phyloP scores from a whole-genome alignment of 2,113 vertebrate species.

The Oreochromis spilurus region DNA sequence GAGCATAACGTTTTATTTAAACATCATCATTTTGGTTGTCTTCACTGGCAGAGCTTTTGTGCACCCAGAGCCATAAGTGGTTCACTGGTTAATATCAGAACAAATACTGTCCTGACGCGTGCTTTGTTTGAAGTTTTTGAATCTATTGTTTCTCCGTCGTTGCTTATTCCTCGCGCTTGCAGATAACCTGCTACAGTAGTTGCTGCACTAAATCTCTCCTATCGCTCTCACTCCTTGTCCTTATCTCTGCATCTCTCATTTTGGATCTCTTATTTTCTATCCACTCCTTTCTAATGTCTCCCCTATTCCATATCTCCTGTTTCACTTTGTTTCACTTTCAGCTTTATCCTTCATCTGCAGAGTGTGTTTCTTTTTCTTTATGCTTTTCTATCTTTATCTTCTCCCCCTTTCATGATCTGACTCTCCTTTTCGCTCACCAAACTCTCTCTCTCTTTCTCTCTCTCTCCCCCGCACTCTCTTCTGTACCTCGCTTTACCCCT shows the following conservation, averaged over 20 bases:
- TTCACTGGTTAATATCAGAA: background rate
- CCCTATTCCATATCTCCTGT: background rate
- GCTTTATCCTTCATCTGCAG: conserved; percentile 1
- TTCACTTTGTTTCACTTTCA: background rate
- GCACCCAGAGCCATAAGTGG: background rate
- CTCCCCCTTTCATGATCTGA: background rate
- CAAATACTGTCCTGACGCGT: background rate
- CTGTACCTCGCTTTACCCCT: background rate
- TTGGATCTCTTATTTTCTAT: background rate
- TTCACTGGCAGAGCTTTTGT: background rate
- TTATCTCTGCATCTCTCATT: conserved; percentile 3
- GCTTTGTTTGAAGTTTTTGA: background rate
- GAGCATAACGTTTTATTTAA: background rate
- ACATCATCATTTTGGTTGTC: background rate
- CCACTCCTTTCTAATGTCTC: background rate
- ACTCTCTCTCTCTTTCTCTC: background rate
- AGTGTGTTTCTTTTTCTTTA: background rate
- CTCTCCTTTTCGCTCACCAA: conserved; percentile 1
- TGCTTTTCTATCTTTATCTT: background rate
- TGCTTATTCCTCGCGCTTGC: background rate
- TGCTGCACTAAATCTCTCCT: background rate
- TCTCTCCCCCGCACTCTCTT: background rate
- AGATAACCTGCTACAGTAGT: background rate
- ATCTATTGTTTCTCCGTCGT: background rate
- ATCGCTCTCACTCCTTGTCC: background rate